Base-by-base conservation (phyloP, 2,113 vertebrate species). In the Prunella fulvescens region DNA sequence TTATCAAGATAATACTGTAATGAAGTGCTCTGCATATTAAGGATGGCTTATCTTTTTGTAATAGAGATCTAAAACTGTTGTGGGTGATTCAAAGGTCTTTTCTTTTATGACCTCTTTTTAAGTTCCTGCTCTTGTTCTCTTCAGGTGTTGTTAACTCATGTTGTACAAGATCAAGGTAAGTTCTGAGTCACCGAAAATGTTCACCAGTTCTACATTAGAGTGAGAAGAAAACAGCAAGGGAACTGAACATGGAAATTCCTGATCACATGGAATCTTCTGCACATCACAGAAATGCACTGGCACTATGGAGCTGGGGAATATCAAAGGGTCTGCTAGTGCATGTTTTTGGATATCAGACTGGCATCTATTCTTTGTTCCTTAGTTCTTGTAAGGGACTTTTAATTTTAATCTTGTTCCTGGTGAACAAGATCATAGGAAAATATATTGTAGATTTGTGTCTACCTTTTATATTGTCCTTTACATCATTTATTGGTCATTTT, bases 1-100 rank as follows among this genome's bases (percentile, higher is more conserved):
- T 94, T 81, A 90, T 94, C 80, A 83, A 88, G 91, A 86, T 94
- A 88, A 94, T 92, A 73, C 51, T 4, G 2, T 40, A 86, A 76
- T 83, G 64, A 90, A 95, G 45, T 93, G 80, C 17, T 95, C 88
- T 96, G 88, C 67, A 83, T 93, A 73, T 77, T 87, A 90, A 90
- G 60, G 83, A 86, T 62, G 56, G 23, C 39, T 64, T 92, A 44
- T 62, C 58, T 47, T 91, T 96, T 80, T 92, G 66, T 80, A 82
- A 86, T 28, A 90, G 31, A 95, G 57, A 94, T 90, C 61, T 80
- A 65, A 93, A 89, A 76, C 19, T 35, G 31, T 57, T 80, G 14
- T 70, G 39, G 19, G 42, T 90, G 88, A 86, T 76, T 54, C 35
- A 90, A 87, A 93, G 58, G 47, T 69, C 80, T 91, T 84, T 87